Percentiles rank a stretch among this genome's conserved stretches.
Evolutionary conservation across 2,113 vertebrate species (phyloP).

Genomic region (Castor canadensis): DNA sequence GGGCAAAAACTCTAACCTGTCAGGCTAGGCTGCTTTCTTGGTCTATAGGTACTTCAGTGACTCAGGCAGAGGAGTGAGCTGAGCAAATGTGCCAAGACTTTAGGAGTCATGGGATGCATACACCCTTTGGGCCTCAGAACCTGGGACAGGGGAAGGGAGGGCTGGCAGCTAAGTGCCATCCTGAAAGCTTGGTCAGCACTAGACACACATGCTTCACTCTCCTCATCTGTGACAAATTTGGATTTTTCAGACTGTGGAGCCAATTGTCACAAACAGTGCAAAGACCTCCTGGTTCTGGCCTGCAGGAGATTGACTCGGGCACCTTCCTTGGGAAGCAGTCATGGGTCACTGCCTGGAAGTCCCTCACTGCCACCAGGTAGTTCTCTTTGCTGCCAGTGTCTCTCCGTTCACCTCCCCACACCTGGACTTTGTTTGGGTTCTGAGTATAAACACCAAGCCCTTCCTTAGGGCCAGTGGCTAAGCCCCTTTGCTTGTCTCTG

Average conservation of each 20-base stretch:
- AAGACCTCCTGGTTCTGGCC: slow-evolving; percentile 94
- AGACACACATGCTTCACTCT: not conserved
- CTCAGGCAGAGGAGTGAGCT: not conserved
- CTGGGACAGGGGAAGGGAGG: not conserved
- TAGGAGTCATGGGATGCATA: not conserved
- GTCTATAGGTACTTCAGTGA: not conserved
- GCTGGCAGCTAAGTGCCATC: rapidly evolving
- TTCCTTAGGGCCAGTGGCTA: not conserved
- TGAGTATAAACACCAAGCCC: not conserved
- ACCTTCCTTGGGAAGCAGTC: slow-evolving; percentile 88
- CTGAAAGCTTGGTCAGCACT: too few species aligned
- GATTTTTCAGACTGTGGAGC: slow-evolving; percentile 93
- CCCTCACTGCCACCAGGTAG: slow-evolving; percentile 92
- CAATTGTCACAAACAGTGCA: slow-evolving; percentile 98
- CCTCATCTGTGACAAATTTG: not conserved
- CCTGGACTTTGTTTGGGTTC: not conserved
- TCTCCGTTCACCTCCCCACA: not conserved
- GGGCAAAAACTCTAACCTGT: not conserved
- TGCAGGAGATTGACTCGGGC: slow-evolving; percentile 93
- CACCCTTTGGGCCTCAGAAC: not conserved
- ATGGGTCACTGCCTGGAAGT: slow-evolving; percentile 94
- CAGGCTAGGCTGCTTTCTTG: not conserved
- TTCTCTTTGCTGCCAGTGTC: not conserved
- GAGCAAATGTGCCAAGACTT: not conserved
- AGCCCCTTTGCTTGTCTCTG: not conserved